Evolutionary conservation across 2,113 vertebrate genomes (phyloP).

Genomic region (Saiga tatarica): DNA sequence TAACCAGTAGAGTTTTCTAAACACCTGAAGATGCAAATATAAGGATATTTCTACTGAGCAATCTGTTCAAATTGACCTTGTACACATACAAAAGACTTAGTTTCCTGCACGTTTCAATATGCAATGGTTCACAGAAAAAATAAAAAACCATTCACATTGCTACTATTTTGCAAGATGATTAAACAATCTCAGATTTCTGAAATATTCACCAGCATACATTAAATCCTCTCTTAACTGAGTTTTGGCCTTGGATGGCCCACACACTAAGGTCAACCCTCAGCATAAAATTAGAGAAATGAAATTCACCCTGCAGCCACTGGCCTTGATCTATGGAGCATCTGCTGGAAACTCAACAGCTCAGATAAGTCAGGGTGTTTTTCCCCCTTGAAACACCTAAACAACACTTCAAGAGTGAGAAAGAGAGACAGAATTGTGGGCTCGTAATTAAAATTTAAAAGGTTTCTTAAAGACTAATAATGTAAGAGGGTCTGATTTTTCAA

Average conservation of each 20-base stretch:
- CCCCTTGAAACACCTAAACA: neutral
- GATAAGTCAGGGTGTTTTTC: neutral
- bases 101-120: neutral
- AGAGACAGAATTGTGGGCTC: neutral
- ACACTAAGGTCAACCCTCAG: neutral
- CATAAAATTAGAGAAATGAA: neutral
- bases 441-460: slow-evolving; percentile 41
- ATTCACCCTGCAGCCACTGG: fast-evolving
- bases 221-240: neutral
- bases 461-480: slow-evolving; percentile 43
- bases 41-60: neutral
- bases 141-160: neutral
- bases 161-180: neutral
- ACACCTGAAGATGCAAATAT: neutral
- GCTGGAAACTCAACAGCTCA: neutral
- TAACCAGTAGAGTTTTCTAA: neutral
- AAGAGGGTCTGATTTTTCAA: slow-evolving; percentile 38
- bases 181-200: neutral
- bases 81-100: neutral
- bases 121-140: neutral
- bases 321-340: neutral
- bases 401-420: neutral
- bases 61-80: neutral
- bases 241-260: neutral
- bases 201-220: neutral